These are phyloP conservation scores for Zoanthus sansibaricus DNA, from an alignment of 92 coral and sea anemone species.

Conservation along the genomic window DNA sequence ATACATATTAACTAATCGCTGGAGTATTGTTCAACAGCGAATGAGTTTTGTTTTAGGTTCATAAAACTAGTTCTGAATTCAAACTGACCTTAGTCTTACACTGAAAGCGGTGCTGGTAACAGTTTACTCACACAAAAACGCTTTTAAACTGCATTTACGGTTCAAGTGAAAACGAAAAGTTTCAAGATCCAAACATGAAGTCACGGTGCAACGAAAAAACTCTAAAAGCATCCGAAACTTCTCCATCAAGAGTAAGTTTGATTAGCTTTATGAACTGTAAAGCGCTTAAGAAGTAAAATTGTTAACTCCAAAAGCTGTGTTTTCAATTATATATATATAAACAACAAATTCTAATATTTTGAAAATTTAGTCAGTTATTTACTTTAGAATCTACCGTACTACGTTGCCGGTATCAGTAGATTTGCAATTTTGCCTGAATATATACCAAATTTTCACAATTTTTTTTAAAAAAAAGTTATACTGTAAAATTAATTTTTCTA, in stretches of 20 bases:
- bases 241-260: not conserved
- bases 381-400: too few species aligned
- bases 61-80: conserved; percentile 1
- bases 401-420: too few species aligned
- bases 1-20: conserved; percentile 1
- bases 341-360: too few species aligned
- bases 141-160: not conserved
- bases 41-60: conserved; percentile 6
- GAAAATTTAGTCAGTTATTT: too few species aligned
- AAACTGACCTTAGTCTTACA: not conserved
- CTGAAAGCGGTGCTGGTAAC: not conserved
- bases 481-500: not conserved
- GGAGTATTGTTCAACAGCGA: conserved; percentile 27
- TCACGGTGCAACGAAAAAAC: conserved; percentile 34
- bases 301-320: not conserved
- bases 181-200: not conserved
- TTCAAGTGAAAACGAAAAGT: not conserved
- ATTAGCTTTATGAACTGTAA: not conserved
- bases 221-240: not conserved
- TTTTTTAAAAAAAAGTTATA: too few species aligned
- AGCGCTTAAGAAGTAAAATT: not conserved
- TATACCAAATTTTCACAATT: too few species aligned
- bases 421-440: too few species aligned
- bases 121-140: not conserved
- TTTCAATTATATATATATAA: not conserved